phyloP scores from a whole-genome alignment of 2,113 vertebrate genomes.

The Hyperopisus bebe region DNA sequence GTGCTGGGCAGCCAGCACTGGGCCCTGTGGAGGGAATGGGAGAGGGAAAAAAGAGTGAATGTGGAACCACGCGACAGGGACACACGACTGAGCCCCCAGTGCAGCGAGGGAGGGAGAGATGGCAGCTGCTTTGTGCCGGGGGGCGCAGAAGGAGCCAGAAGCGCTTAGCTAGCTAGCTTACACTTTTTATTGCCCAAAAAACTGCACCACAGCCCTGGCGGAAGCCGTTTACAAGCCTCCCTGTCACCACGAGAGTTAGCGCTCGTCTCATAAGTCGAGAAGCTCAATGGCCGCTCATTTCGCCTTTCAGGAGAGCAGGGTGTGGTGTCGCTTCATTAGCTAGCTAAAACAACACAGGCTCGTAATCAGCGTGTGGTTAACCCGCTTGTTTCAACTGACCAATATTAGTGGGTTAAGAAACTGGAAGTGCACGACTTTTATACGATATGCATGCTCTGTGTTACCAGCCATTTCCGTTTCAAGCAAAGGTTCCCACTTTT shows the following conservation, averaged over 20 bases:
- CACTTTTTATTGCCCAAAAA: constrained; percentile 47
- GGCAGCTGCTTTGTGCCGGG: background rate
- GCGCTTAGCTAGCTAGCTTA: constrained; percentile 44
- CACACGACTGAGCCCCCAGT: background rate
- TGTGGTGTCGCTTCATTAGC: background rate
- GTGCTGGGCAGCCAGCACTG: constrained; percentile 52
- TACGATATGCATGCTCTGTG: background rate
- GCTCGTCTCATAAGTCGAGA: constrained; percentile 33
- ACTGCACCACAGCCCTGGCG: constrained; percentile 39
- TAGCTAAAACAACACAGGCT: constrained; percentile 7
- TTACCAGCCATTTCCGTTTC: background rate
- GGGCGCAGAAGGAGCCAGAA: constrained; percentile 37
- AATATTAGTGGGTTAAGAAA: background rate
- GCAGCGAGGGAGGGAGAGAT: background rate
- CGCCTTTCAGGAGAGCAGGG: constrained; percentile 16
- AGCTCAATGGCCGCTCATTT: constrained; percentile 9
- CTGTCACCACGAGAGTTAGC: constrained; percentile 40
- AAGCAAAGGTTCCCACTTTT: background rate
- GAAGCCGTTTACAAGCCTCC: constrained; percentile 42
- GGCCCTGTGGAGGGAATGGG: constrained; percentile 45
- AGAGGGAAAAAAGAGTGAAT: no score
- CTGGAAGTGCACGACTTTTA: background rate
- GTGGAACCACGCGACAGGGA: background rate
- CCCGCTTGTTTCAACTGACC: background rate
- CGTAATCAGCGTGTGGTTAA: background rate